These are phyloP conservation scores for Arothron firmamentum DNA, from an alignment of 2,113 vertebrate genomes.

Conservation along the genomic window DNA sequence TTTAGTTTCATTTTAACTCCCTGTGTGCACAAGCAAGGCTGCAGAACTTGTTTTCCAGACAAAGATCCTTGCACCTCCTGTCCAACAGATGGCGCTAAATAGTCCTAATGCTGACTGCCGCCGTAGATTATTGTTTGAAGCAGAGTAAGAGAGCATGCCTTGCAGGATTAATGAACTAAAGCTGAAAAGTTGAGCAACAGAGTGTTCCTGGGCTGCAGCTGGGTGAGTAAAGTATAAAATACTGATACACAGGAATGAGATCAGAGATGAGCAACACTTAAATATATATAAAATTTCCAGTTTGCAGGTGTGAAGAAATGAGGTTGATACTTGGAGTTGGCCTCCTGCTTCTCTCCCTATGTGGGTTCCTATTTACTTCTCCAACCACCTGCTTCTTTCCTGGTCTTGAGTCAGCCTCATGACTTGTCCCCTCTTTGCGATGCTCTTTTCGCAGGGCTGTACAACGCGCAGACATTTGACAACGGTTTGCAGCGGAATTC, in stretches of 20 bases:
- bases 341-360: slow-evolving; percentile 54
- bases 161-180: slow-evolving; percentile 27
- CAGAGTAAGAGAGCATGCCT: slow-evolving; percentile 1
- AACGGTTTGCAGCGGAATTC: slow-evolving; percentile 9
- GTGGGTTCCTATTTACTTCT: slow-evolving; percentile 44
- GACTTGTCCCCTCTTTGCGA: background rate
- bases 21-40: background rate
- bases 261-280: slow-evolving; percentile 4
- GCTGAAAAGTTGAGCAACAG: slow-evolving; percentile 3
- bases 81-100: slow-evolving; percentile 54
- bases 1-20: background rate
- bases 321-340: slow-evolving; percentile 38
- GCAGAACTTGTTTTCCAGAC: background rate
- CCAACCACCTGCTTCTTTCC: slow-evolving; percentile 6
- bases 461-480: slow-evolving; percentile 22
- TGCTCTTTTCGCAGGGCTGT: slow-evolving; percentile 52
- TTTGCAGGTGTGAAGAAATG: slow-evolving; percentile 32
- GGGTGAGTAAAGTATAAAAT: too few relatives aligned
- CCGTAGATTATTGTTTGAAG: slow-evolving; percentile 8
- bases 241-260: background rate
- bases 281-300: slow-evolving; percentile 5
- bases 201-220: background rate
- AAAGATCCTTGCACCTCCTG: slow-evolving; percentile 32
- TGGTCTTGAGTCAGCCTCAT: slow-evolving; percentile 1
- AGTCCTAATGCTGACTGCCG: background rate